Base-by-base conservation (phyloP, 2,113 vertebrate genomes). In the Scopus umbretta region DNA sequence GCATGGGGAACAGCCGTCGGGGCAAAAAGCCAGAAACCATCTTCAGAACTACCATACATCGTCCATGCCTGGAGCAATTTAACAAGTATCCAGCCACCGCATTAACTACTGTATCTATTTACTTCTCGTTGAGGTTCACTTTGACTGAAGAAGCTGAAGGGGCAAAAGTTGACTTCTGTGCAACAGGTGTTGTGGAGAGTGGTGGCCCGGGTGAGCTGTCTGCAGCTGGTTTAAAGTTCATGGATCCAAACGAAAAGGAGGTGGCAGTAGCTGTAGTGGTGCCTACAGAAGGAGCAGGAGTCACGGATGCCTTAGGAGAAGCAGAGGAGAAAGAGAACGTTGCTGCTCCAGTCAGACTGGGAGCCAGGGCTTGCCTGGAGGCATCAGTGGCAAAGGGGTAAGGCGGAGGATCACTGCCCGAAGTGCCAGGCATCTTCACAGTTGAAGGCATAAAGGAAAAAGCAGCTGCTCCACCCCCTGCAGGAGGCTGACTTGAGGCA, bases 101-200 rank as follows among this genome's bases (percentile, higher is more conserved):
- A 87, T n/a, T 88, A 86, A 75, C 22, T 68, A 59, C 7, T 56
- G 13, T 23, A 80, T 76, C 11, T 32, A 97, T 96, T 97, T 98
- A 99, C 99, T 99, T 99, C 52, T 99, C 99, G 68, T 63, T 98
- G n/a, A 99, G 98, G 98, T 99, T 99, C 68, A 98, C 94, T 98
- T 99, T 99, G 91, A 98, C 98, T 1, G 97, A 92, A 40, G 98
- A 97, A 20, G 97, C 62, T 3, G 98, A 90, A 11, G 96, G 93
- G 27, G 98, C 58, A 27, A 98, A 96, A 19, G 95, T 80, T 8
- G 93, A 61, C 47, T 98, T 99, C 74, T 88, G 50, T 9, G 87
- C 93, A 12, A 88, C 12, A 13, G 97, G 80, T 7, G 98, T 87
- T 13, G 94, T 40, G 22, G 98, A 73, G 6, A 85, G 72, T 1